Evolutionary conservation across 2,113 vertebrate species (phyloP), one percentile per base, ranked within the genome.

Genomic region (Conger conger): DNA sequence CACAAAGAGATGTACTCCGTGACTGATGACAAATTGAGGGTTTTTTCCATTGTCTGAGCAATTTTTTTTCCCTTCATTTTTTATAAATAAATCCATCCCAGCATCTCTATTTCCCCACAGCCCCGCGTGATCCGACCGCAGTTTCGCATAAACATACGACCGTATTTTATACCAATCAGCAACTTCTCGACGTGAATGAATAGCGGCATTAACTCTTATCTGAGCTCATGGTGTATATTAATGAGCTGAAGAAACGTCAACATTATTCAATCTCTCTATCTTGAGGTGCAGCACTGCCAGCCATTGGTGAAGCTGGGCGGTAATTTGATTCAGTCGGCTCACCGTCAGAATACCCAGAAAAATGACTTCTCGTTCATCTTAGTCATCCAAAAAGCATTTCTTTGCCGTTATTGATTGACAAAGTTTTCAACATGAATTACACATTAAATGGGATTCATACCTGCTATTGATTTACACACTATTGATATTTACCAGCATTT

Each of bases 1-100:
- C 73, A 87, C 87, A 92, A 91, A 89, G 88, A 90, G 89, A 91
- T 90, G 88, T 88, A 93, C 92, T 91, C 89, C 91, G 91, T 87
- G 91, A 94, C 90, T 90, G 88, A 91, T 86, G 90, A 92, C 89
- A 93, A 93, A 95, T 94, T 93, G 91, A 93, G 94, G 93, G 92
- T 89, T 87, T 90, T 88, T 85, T 86, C 90, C 83, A 85, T 92
- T 91, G 90, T 88, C 83, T 81, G 89, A 90, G 88, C 87, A 89
- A 80, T 83, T 82, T 88, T 82, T 90, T 68, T 13, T 50, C 1
- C 15, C 1, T 15, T 8, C 81, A 78, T 88, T 50, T 13, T 15
- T 8, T 82, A 78, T 88, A 90, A 93, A 93, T 89, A 83, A 88
- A 92, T 76, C 89, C 7, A 11, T 93, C 93, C 92, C 90, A 93